Percentiles rank a stretch among this genome's conserved stretches.
Conservation (phyloP, 2,113 vertebrate genomes). For the Chionomys nivalis region DNA sequence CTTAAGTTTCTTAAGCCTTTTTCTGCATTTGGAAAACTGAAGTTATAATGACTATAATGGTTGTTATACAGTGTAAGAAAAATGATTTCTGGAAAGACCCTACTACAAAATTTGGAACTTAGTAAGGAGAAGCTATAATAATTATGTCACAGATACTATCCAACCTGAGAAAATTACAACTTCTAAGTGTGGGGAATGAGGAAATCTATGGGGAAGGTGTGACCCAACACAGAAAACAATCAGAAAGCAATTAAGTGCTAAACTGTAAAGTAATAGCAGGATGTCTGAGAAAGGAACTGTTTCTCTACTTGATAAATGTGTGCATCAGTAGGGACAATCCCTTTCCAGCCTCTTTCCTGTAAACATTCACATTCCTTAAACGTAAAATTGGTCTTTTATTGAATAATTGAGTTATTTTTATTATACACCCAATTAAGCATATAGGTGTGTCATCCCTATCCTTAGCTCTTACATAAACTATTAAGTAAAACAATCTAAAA, state of each 20-base stretch:
- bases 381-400: not conserved
- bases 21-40: not conserved
- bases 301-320: not conserved
- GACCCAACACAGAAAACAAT: not conserved
- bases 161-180: conserved; percentile 11
- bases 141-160: conserved; percentile 4
- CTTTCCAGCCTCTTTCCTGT: not conserved
- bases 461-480: conserved; percentile 22
- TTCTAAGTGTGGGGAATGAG: not conserved
- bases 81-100: conserved; percentile 1
- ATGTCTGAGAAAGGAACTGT: not conserved
- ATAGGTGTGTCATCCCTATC: not conserved
- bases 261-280: not conserved
- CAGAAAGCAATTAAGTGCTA: conserved; percentile 7
- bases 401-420: not conserved
- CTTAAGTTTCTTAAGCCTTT: not conserved
- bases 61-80: conserved; percentile 15
- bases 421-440: not conserved
- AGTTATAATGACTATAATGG: conserved; percentile 26
- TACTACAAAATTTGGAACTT: conserved; percentile 18
- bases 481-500: conserved; percentile 26
- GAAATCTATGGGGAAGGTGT: too few relatives aligned
- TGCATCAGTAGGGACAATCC: not conserved
- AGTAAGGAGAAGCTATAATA: not conserved
- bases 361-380: not conserved